A percentile compares a stretch with the other conserved stretches of the same genome.
These are phyloP conservation scores for Ceyx melanurus DNA, from an alignment of 2,113 vertebrate genomes.

Conservation along the genomic window DNA sequence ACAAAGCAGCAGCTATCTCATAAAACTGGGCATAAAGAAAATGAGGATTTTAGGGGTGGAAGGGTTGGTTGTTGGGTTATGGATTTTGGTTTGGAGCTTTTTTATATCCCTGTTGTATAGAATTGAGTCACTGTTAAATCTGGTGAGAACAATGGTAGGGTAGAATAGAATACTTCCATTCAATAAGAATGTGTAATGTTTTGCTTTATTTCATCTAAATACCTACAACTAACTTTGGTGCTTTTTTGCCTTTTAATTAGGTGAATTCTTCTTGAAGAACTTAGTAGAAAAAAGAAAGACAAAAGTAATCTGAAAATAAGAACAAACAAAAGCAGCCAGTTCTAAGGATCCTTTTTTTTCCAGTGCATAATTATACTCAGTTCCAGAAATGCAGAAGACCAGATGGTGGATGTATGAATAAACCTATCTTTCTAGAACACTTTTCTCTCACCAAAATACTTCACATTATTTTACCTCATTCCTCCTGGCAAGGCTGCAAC, in stretches of 20 bases:
- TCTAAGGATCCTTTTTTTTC: background rate
- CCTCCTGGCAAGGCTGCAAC: background rate
- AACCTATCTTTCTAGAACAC: conserved; percentile 9
- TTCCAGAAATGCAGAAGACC: conserved; percentile 27
- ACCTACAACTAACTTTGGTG: background rate
- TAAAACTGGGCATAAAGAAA: background rate
- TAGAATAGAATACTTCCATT: background rate
- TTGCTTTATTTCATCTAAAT: background rate
- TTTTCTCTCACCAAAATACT: background rate
- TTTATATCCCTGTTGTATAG: background rate
- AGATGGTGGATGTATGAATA: conserved; percentile 23
- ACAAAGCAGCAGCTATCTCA: background rate
- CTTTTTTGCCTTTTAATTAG: conserved; percentile 71
- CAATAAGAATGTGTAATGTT: background rate
- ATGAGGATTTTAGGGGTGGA: background rate
- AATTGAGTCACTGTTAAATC: background rate
- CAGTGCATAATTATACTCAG: background rate
- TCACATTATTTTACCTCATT: background rate
- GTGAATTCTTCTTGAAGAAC: conserved; percentile 98
- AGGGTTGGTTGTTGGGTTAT: background rate
- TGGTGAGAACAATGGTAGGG: background rate
- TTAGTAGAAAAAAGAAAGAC: conserved; percentile 86
- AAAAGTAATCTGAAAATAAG: conserved; percentile 67
- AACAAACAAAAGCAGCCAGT: background rate
- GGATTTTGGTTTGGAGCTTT: background rate